phyloP scores from a whole-genome alignment of 1,140 invertebrate species.

The Drosophila takahashii region DNA sequence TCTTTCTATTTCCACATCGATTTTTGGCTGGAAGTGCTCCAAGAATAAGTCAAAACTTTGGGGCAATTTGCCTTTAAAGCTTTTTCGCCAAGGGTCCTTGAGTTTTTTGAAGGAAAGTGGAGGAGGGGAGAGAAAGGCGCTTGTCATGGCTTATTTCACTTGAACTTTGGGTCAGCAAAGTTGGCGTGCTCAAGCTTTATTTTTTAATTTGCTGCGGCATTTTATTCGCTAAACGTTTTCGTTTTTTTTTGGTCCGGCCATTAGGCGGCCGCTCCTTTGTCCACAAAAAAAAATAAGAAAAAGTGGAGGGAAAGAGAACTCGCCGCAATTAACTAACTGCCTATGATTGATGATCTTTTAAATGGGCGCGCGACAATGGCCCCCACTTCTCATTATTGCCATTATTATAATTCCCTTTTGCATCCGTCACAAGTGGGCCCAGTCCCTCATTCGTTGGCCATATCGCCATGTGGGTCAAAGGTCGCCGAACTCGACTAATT shows the following conservation, averaged over 20 bases:
- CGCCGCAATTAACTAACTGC: conserved; percentile 77
- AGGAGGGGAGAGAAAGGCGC: not conserved
- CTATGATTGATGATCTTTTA: conserved; percentile 82
- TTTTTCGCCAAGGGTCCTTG: conserved; percentile 41
- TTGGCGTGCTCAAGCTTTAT: conserved; percentile 75
- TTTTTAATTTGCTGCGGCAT: conserved; percentile 76
- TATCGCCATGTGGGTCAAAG: conserved; percentile 42
- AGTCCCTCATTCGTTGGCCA: conserved; percentile 9
- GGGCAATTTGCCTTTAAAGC: conserved; percentile 68
- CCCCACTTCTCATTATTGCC: conserved; percentile 21
- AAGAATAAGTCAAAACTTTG: conserved; percentile 72
- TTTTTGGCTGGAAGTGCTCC: conserved; percentile 60
- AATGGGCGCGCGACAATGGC: conserved; percentile 71
- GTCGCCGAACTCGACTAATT: conserved; percentile 57
- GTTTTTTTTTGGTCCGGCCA: conserved; percentile 50
- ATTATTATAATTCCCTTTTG: conserved; percentile 54
- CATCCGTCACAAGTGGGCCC: conserved; percentile 21
- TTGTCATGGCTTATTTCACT: conserved; percentile 82
- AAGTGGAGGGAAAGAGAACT: conserved; percentile 1
- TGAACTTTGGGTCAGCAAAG: conserved; percentile 75
- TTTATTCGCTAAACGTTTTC: conserved; percentile 72
- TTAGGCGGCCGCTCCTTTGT: conserved; percentile 70
- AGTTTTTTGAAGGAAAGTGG: not conserved
- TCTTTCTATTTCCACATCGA: conserved; percentile 34
- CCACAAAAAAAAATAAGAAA: conserved; percentile 16